Evolutionary conservation across 1,140 invertebrate species (phyloP).

Genomic region (Drosophila orena): DNA sequence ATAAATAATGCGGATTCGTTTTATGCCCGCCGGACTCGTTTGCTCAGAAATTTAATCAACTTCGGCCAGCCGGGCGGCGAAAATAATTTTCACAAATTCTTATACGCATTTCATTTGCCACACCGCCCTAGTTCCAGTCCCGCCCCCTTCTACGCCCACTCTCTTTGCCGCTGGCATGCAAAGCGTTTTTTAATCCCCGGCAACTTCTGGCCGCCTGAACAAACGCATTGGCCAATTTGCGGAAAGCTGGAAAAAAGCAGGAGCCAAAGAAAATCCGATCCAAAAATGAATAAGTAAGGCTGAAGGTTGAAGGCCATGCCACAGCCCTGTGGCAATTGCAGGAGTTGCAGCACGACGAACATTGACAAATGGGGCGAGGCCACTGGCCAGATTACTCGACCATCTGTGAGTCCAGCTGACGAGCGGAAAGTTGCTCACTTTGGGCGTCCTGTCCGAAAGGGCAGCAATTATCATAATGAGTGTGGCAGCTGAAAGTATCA

Average conservation of each 20-base stretch:
- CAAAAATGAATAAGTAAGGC: slow-evolving; percentile 47
- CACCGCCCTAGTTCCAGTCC: slow-evolving; percentile 8
- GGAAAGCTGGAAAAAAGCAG: slow-evolving; percentile 25
- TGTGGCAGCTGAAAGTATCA: slow-evolving; percentile 14
- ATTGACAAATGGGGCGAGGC: slow-evolving; percentile 58
- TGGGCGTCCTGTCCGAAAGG: slow-evolving; percentile 36
- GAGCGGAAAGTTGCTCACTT: slow-evolving; percentile 42
- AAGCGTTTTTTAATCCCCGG: slow-evolving; percentile 76
- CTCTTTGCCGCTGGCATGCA: slow-evolving; percentile 60
- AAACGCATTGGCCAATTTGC: slow-evolving; percentile 59
- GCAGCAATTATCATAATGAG: slow-evolving; percentile 50
- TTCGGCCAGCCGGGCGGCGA: slow-evolving; percentile 35
- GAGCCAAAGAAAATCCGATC: neutral
- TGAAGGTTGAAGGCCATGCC: slow-evolving; percentile 41
- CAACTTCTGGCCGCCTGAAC: slow-evolving; percentile 31
- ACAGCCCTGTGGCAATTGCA: slow-evolving; percentile 22
- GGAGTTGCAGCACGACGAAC: slow-evolving; percentile 4
- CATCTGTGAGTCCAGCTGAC: slow-evolving; percentile 47
- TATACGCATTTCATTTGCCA: slow-evolving; percentile 69
- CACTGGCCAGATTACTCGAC: slow-evolving; percentile 53
- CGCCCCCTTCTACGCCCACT: neutral
- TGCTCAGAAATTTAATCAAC: slow-evolving; percentile 69
- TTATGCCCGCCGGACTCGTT: slow-evolving; percentile 65
- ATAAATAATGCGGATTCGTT: slow-evolving; percentile 66
- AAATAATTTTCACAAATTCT: slow-evolving; percentile 80